These are phyloP conservation scores for Pegoplata infirma DNA, from an alignment of 2,888 invertebrate species.

Conservation along the genomic window DNA sequence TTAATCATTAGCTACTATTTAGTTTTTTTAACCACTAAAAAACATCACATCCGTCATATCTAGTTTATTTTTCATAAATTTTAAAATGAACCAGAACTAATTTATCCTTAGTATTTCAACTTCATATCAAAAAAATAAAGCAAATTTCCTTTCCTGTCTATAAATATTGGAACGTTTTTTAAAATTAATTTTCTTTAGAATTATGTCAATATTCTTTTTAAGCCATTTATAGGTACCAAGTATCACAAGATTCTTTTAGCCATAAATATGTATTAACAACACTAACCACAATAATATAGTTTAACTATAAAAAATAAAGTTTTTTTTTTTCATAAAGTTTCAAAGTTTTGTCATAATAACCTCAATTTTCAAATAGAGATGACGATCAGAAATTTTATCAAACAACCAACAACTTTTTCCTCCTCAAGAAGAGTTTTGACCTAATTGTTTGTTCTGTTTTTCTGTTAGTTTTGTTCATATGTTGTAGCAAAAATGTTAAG, in stretches of 20 bases:
- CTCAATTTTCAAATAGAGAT: slow-evolving; percentile 42
- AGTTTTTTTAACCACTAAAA: background rate
- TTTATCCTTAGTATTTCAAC: background rate
- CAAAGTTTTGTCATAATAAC: slow-evolving; percentile 54
- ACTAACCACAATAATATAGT: background rate
- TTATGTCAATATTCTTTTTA: background rate
- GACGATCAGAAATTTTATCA: slow-evolving; percentile 13
- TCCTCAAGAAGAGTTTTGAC: slow-evolving; percentile 41
- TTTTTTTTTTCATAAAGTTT: too few relatives aligned
- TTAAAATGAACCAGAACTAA: background rate
- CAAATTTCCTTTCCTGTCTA: background rate
- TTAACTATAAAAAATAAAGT: slow-evolving; percentile 19
- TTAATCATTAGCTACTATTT: background rate
- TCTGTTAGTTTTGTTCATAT: background rate
- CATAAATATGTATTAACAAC: background rate
- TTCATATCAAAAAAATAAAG: background rate
- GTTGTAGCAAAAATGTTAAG: too few relatives aligned
- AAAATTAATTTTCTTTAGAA: background rate
- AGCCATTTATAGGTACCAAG: background rate
- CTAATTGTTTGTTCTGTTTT: slow-evolving; percentile 40
- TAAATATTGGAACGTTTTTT: background rate
- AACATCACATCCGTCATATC: background rate
- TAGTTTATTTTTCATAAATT: background rate
- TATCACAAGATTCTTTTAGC: background rate
- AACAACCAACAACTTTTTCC: slow-evolving; percentile 51